phyloP scores from a whole-genome alignment of 1,140 invertebrate genomes.

The Conopomorpha cramerella region DNA sequence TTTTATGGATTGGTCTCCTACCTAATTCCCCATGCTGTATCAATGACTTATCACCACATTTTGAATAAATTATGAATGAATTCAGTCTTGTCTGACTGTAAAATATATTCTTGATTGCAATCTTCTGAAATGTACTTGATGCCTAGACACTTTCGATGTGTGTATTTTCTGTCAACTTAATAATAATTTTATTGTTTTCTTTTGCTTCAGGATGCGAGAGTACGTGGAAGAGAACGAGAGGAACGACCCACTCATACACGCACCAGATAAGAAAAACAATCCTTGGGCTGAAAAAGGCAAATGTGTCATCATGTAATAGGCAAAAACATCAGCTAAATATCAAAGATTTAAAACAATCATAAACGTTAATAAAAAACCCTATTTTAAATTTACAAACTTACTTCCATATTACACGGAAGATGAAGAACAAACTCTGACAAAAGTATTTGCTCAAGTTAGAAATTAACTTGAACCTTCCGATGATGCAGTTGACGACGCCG shows the following conservation, averaged over 20 bases:
- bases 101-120: too few species aligned
- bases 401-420: too few species aligned
- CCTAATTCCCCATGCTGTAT: too few species aligned
- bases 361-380: constrained; percentile 8
- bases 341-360: constrained; percentile 43
- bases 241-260: constrained; percentile 93
- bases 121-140: too few species aligned
- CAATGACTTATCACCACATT: too few species aligned
- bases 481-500: neutral
- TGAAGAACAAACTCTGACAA: too few species aligned
- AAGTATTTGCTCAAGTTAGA: constrained; percentile 3
- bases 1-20: too few species aligned
- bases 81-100: too few species aligned
- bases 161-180: too few species aligned
- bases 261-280: constrained; percentile 97
- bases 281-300: constrained; percentile 98
- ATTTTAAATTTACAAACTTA: too few species aligned
- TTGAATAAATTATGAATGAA: too few species aligned
- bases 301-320: constrained; percentile 88
- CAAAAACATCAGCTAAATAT: constrained; percentile 40
- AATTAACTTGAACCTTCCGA: neutral
- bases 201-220: constrained; percentile 84
- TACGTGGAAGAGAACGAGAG: constrained; percentile 97
- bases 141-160: too few species aligned
- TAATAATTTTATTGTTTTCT: constrained; percentile 34